Conservation (phyloP, 2,888 invertebrate genomes). For the Gastrophysa polygoni region DNA sequence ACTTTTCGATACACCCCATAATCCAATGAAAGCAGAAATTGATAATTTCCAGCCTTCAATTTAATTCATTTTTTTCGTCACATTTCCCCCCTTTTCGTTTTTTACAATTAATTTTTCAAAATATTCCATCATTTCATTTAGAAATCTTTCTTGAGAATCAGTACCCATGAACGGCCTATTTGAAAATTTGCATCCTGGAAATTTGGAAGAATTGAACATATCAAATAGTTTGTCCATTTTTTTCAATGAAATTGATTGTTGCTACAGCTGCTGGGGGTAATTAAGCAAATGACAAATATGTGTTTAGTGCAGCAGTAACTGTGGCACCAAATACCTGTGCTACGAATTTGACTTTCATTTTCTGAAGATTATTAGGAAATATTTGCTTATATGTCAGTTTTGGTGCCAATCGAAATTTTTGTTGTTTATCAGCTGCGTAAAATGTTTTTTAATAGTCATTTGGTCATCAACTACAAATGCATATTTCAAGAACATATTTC, state of each 20-base stretch:
- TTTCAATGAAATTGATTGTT: slow-evolving; percentile 24
- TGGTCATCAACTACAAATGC: background rate
- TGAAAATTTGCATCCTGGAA: background rate
- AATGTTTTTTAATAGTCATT: slow-evolving; percentile 24
- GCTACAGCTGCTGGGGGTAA: slow-evolving; percentile 18
- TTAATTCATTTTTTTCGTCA: slow-evolving; percentile 25
- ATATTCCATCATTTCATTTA: slow-evolving; percentile 14
- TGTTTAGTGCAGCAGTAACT: slow-evolving; percentile 28
- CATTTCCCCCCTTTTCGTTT: slow-evolving; percentile 10
- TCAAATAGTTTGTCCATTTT: slow-evolving; percentile 30
- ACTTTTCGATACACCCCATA: slow-evolving; percentile 22
- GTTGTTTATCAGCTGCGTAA: slow-evolving; percentile 27
- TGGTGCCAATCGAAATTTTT: slow-evolving; percentile 23
- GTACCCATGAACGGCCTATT: slow-evolving; percentile 21
- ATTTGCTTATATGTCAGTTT: slow-evolving; percentile 37
- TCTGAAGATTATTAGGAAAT: slow-evolving; percentile 32
- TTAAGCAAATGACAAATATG: slow-evolving; percentile 19
- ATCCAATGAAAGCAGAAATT: slow-evolving; percentile 12
- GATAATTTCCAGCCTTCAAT: slow-evolving; percentile 21
- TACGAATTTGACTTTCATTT: slow-evolving; percentile 19
- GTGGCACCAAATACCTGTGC: slow-evolving; percentile 35
- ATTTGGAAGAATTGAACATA: slow-evolving; percentile 25
- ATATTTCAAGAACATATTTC: slow-evolving; percentile 12
- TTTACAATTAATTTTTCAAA: background rate
- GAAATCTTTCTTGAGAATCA: slow-evolving; percentile 20